A percentile compares a stretch with the other conserved stretches of the same genome.
phyloP scores from a whole-genome alignment of 2,113 vertebrate genomes.

The Microtus oregoni region DNA sequence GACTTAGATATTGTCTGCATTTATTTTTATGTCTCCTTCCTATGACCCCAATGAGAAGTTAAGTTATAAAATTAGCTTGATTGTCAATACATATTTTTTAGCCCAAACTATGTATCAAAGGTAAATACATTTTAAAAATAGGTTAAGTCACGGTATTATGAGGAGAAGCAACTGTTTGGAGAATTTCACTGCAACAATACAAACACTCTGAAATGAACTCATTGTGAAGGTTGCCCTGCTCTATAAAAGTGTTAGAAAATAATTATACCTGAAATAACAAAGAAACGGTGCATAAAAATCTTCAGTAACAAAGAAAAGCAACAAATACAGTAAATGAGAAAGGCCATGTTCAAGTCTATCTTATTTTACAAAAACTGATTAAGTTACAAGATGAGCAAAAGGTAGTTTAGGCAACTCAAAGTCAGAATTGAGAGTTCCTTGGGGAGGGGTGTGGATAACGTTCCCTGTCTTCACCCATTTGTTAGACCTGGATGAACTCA shows the following conservation, averaged over 20 bases:
- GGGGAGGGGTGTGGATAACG: not conserved
- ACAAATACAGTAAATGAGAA: not conserved
- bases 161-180: not conserved
- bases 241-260: conserved; percentile 4
- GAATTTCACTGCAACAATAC: not conserved
- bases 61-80: not conserved
- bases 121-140: not conserved
- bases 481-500: not conserved
- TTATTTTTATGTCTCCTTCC: not conserved
- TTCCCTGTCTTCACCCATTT: not conserved
- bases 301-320: not conserved
- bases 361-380: not conserved
- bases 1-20: not conserved
- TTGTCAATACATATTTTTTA: conserved; percentile 24
- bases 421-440: not conserved
- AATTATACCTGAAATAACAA: not conserved
- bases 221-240: not conserved
- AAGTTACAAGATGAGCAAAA: not conserved
- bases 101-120: not conserved
- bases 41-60: not conserved
- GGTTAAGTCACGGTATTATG: not conserved
- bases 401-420: not conserved
- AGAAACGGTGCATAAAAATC: not conserved
- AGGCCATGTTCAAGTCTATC: not conserved
- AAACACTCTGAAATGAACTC: not conserved